phyloP scores from a whole-genome alignment of 2,797 vertebrate genomes.

The Neomorphus geoffroyi region DNA sequence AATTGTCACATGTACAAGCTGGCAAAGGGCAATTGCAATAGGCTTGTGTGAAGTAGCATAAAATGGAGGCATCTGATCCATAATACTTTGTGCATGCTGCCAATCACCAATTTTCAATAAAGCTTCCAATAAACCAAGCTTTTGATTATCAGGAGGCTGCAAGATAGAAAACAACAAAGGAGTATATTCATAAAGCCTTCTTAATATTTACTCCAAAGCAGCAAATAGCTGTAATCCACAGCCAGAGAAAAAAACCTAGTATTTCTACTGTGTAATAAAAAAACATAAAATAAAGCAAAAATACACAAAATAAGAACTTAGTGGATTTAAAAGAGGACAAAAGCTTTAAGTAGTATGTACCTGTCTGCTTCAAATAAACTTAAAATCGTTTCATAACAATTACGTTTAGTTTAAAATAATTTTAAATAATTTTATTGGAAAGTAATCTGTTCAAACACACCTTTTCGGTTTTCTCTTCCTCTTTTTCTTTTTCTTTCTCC shows the following conservation, averaged over 20 bases:
- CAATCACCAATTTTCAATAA: constrained; percentile 95
- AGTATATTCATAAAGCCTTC: not conserved
- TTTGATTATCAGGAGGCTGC: constrained; percentile 96
- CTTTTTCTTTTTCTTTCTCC: constrained; percentile 96
- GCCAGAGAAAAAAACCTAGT: too few relatives aligned
- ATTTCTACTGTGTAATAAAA: too few relatives aligned
- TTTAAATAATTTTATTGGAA: not conserved
- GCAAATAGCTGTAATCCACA: not conserved
- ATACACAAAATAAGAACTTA: not conserved
- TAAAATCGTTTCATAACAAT: not conserved
- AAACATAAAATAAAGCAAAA: too few relatives aligned
- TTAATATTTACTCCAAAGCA: not conserved
- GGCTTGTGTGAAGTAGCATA: constrained; percentile 94
- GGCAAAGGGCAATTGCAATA: constrained; percentile 94
- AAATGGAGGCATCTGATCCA: constrained; percentile 98
- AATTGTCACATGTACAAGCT: constrained; percentile 91
- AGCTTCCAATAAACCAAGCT: constrained; percentile 94
- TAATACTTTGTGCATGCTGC: constrained; percentile 95
- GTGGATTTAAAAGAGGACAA: not conserved
- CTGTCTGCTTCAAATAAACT: not conserved
- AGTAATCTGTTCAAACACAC: constrained; percentile 64
- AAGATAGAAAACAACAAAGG: constrained; percentile 36
- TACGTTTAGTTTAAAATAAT: not conserved
- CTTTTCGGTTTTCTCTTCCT: constrained; percentile 96
- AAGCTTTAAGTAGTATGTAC: not conserved